phyloP scores from a whole-genome alignment of 2,797 vertebrate species.

The Labroides dimidiatus region DNA sequence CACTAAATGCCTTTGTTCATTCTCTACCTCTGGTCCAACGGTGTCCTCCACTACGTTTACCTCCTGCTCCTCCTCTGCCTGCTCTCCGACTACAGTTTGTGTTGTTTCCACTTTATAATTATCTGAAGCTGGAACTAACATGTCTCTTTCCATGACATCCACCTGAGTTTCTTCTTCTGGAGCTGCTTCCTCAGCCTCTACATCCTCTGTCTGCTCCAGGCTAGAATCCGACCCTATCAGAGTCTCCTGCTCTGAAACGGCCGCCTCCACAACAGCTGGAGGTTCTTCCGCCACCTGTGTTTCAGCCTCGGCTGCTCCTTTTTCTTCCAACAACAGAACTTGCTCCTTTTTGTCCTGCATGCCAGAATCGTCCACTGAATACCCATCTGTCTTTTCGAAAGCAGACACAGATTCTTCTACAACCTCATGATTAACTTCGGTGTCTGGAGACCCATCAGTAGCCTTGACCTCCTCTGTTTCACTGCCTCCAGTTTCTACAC shows the following conservation, averaged over 20 bases:
- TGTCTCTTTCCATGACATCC: conserved; percentile 34
- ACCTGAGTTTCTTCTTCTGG: conserved; percentile 25
- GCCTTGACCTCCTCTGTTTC: conserved; percentile 32
- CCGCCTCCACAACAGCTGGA: conserved; percentile 32
- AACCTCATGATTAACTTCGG: conserved; percentile 32
- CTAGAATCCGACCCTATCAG: conserved; percentile 27
- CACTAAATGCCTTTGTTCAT: conserved; percentile 40
- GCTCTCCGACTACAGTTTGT: conserved; percentile 44
- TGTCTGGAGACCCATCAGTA: conserved; percentile 27
- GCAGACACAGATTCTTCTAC: conserved; percentile 20
- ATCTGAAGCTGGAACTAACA: conserved; percentile 19
- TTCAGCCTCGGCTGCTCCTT: conserved; percentile 35
- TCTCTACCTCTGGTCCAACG: conserved; percentile 31
- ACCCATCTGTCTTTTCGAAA: conserved; percentile 32
- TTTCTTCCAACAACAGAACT: conserved; percentile 37
- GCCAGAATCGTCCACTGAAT: conserved; percentile 15
- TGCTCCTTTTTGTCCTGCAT: conserved; percentile 27
- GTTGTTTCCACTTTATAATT: conserved; percentile 47
- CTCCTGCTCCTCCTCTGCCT: conserved; percentile 40
- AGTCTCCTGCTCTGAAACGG: conserved; percentile 34
- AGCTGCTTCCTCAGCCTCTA: conserved; percentile 8
- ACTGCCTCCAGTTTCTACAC: conserved; percentile 32
- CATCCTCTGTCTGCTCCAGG: conserved; percentile 25
- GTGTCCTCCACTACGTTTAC: conserved; percentile 27
- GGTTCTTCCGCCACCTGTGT: conserved; percentile 41